phyloP scores from a whole-genome alignment of 2,797 vertebrate genomes.

The Lepidocolaptes lacrymiger region DNA sequence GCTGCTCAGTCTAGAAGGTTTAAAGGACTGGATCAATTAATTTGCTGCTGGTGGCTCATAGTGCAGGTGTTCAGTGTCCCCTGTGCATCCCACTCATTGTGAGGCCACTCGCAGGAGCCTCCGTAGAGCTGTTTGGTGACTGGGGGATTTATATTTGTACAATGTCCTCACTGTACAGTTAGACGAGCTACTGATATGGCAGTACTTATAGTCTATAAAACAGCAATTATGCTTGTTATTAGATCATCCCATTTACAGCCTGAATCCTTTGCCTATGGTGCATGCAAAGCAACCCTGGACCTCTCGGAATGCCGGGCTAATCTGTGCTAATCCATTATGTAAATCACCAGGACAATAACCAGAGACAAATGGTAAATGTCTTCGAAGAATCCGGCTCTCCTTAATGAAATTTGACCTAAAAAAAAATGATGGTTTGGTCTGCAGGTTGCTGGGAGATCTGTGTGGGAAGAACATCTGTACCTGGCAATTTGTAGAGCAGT shows the following conservation, averaged over 20 bases:
- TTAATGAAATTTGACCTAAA: not conserved
- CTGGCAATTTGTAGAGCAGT: not conserved
- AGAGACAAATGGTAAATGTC: constrained; percentile 16
- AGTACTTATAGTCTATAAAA: constrained; percentile 54
- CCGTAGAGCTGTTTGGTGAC: not conserved
- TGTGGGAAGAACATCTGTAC: not conserved
- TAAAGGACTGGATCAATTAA: not conserved
- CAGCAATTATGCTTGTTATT: constrained; percentile 66
- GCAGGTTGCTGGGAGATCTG: not conserved
- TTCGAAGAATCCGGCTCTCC: not conserved
- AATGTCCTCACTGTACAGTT: constrained; percentile 22
- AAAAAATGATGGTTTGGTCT: not conserved
- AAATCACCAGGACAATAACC: constrained; percentile 55
- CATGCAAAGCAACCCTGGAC: constrained; percentile 34
- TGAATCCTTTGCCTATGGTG: constrained; percentile 50
- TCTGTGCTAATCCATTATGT: constrained; percentile 60
- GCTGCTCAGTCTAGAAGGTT: not conserved
- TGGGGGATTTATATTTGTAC: constrained; percentile 19
- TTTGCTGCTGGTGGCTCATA: not conserved
- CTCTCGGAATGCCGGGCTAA: constrained; percentile 28
- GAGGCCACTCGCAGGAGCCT: not conserved
- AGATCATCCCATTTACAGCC: constrained; percentile 65
- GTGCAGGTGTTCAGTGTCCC: not conserved
- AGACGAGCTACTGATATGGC: constrained; percentile 30
- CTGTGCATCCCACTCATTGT: fast-evolving